These are phyloP conservation scores for Diphyllodes magnificus DNA, from an alignment of 2,113 vertebrate species.

Conservation along the genomic window DNA sequence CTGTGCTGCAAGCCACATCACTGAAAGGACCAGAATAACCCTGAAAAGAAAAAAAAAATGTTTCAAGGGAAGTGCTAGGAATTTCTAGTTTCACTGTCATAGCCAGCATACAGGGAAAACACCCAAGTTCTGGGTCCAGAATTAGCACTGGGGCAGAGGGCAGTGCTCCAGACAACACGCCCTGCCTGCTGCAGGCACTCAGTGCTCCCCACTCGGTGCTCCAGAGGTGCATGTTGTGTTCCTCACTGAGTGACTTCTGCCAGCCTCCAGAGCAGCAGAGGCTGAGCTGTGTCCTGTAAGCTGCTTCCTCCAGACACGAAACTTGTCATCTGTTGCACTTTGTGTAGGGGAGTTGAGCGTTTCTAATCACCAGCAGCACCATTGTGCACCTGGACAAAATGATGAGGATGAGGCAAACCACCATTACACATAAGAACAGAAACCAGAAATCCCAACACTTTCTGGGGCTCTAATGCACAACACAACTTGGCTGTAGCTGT, in stretches of 20 bases:
- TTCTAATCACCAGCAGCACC: neutral
- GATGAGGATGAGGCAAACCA: neutral
- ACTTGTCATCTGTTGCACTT: neutral
- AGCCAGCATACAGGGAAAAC: neutral
- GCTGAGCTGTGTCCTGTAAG: neutral
- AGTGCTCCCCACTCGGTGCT: fast-evolving
- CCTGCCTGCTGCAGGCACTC: neutral
- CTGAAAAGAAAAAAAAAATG: neutral
- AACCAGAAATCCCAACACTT: neutral
- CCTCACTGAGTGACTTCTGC: neutral
- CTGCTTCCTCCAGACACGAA: neutral
- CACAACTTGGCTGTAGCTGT: fast-evolving
- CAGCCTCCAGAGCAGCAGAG: neutral
- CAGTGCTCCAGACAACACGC: neutral
- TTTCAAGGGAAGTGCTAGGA: neutral
- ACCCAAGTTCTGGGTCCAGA: neutral
- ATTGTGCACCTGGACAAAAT: neutral
- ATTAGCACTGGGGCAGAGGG: neutral
- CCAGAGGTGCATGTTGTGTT: fast-evolving
- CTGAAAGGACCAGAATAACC: neutral
- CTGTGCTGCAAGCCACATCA: neutral
- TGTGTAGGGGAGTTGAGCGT: neutral
- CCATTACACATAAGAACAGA: neutral
- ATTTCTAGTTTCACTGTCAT: neutral
- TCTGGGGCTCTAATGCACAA: neutral